A percentile compares a stretch with the other conserved stretches of the same genome.
These are phyloP conservation scores for Centropus bengalensis DNA, from an alignment of 2,113 vertebrate genomes.

Conservation along the genomic window DNA sequence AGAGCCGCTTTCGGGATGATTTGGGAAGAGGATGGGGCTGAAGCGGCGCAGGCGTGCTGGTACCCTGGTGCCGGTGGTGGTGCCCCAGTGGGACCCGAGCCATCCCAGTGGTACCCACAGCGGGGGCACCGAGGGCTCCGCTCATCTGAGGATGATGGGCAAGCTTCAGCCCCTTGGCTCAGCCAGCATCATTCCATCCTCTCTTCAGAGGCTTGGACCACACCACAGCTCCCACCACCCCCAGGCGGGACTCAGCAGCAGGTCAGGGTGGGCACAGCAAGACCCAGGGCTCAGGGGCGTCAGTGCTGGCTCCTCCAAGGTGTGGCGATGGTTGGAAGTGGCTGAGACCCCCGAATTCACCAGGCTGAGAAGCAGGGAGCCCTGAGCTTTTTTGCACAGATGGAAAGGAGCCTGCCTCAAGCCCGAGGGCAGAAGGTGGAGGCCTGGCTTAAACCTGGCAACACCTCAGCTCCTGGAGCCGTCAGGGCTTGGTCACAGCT, in stretches of 20 bases:
- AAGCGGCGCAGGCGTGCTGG: not conserved
- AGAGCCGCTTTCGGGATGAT: not conserved
- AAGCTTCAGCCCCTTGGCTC: not conserved
- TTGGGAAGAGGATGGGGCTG: not conserved
- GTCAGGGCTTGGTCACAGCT: slow-evolving; percentile 12
- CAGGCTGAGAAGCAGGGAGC: not conserved
- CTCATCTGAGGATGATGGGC: not conserved
- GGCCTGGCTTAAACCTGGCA: not conserved
- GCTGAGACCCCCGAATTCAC: accelerated
- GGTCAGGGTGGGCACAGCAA: too few species aligned
- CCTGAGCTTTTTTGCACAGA: not conserved
- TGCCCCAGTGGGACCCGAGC: not conserved
- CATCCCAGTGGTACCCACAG: not conserved
- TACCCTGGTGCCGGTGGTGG: too few species aligned
- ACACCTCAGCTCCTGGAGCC: slow-evolving; percentile 9
- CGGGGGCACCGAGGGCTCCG: not conserved
- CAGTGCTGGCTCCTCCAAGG: too few species aligned
- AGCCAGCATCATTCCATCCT: not conserved
- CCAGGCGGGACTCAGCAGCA: not conserved
- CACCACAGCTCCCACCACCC: not conserved
- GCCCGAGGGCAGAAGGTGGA: slow-evolving; percentile 19
- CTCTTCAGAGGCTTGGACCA: not conserved
- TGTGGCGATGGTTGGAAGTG: accelerated
- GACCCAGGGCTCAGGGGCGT: not conserved
- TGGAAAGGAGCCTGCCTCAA: not conserved